These are phyloP conservation scores for Crocodylus rhombifer DNA, from an alignment of 2,797 vertebrate genomes.

Conservation along the genomic window DNA sequence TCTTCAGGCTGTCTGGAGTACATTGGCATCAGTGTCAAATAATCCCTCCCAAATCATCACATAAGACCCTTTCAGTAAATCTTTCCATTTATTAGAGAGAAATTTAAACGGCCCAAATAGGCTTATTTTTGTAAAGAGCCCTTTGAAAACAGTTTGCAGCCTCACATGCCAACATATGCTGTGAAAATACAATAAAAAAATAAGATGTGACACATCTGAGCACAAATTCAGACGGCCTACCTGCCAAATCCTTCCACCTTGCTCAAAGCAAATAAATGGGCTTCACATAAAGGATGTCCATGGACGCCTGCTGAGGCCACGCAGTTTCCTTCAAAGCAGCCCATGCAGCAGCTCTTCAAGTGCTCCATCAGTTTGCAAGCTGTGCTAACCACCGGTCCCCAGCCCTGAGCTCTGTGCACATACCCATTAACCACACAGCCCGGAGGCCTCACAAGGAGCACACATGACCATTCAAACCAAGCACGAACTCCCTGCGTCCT, in stretches of 20 bases:
- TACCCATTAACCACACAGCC: background rate
- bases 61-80: constrained; percentile 59
- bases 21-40: constrained; percentile 52
- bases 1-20: constrained; percentile 64
- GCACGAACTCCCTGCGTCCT: background rate
- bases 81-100: constrained; percentile 67
- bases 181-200: constrained; percentile 42
- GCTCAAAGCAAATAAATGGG: background rate
- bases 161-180: constrained; percentile 27
- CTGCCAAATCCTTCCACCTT: background rate
- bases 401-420: background rate
- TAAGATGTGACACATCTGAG: background rate
- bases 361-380: background rate
- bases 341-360: background rate
- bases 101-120: constrained; percentile 19
- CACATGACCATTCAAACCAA: background rate
- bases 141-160: constrained; percentile 30
- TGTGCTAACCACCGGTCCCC: background rate
- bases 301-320: background rate
- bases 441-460: background rate
- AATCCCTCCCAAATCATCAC: constrained; percentile 67
- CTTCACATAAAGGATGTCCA: background rate
- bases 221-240: constrained; percentile 7
- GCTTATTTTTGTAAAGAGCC: constrained; percentile 43
- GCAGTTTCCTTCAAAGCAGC: background rate